Evolutionary conservation across 2,888 invertebrate species (phyloP).

Genomic region (Lobophora halterata): DNA sequence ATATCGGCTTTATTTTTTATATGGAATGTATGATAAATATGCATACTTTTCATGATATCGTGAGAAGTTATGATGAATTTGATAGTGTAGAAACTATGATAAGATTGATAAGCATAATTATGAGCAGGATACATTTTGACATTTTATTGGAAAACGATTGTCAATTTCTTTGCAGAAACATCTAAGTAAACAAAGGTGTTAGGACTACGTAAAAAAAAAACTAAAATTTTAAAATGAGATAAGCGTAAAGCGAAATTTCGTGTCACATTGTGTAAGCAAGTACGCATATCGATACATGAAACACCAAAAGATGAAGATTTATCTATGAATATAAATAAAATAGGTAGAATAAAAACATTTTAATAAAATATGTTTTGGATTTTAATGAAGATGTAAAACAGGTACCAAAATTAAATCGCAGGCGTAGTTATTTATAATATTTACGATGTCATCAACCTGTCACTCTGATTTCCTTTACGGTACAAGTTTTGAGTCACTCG

Average conservation of each 20-base stretch:
- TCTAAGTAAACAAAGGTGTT: no score
- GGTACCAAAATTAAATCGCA: slow-evolving; percentile 6
- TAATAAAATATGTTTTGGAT: background rate
- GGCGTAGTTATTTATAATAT: slow-evolving; percentile 22
- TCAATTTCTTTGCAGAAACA: no score
- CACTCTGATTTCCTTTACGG: slow-evolving; percentile 14
- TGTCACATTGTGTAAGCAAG: no score
- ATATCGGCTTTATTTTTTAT: slow-evolving; percentile 11
- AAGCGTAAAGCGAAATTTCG: no score
- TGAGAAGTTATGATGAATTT: background rate
- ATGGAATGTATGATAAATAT: slow-evolving; percentile 4
- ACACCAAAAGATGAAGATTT: no score
- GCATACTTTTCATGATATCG: slow-evolving; percentile 1
- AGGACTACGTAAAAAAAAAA: no score
- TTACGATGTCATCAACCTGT: slow-evolving; percentile 46
- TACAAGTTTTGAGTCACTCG: slow-evolving; percentile 24
- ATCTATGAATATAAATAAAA: no score
- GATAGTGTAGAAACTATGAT: background rate
- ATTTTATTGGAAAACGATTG: no score
- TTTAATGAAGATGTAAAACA: slow-evolving; percentile 12
- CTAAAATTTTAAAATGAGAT: no score
- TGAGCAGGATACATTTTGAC: no score
- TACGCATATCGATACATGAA: no score
- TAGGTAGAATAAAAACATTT: no score
- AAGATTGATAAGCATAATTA: background rate